Evolutionary conservation across 2,113 vertebrate species (phyloP), one percentile per base, ranked within the genome.

Genomic region (Sarotherodon lohbergeri): DNA sequence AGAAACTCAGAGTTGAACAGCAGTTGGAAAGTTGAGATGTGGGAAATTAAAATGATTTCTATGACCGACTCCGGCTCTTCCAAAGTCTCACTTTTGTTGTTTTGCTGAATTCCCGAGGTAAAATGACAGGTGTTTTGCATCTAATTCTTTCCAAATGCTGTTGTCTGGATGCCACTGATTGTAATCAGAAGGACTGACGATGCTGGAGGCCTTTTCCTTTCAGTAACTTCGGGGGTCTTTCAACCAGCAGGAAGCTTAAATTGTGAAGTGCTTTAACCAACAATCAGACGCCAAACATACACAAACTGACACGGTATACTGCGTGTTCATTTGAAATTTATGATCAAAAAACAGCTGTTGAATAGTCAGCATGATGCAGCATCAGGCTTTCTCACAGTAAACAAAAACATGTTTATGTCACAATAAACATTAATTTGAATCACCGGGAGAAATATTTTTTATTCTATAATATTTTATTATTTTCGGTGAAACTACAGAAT

Each of bases 121-220:
- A 94, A 94, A 86, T 94, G 94, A 89, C 94, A 95, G 92, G 87
- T 95, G 92, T 93, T 94, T 96, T 95, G 91, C 93, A 95, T 93
- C 76, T 92, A 84, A 95, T 92, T 94, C 83, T 81, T 91, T 56
- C 81, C 80, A 85, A 94, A 91, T 82, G 84, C 91, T 84, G 90
- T 92, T 90, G 85, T 93, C 89, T 95, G 94, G 91, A 89, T 93
- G 94, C 90, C 83, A 29, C 94, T 95, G 94, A 95, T 94, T 96
- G 94, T 95, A 95, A 96, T 96, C 95, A 95, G 89, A 85, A 90
- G 91, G 89, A 85, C 93, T 91, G 94, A 92, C 90, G 94, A 95
- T 79, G 94, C 90, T 83, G 86, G 92, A 90, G 90, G 91, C 87
- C 92, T 89, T 94, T 92, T 89, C 85, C 89, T 88, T 90, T 89